A percentile compares a stretch with the other conserved stretches of the same genome.
Conservation (phyloP, 2,113 vertebrate species). For the Hemicordylus capensis region DNA sequence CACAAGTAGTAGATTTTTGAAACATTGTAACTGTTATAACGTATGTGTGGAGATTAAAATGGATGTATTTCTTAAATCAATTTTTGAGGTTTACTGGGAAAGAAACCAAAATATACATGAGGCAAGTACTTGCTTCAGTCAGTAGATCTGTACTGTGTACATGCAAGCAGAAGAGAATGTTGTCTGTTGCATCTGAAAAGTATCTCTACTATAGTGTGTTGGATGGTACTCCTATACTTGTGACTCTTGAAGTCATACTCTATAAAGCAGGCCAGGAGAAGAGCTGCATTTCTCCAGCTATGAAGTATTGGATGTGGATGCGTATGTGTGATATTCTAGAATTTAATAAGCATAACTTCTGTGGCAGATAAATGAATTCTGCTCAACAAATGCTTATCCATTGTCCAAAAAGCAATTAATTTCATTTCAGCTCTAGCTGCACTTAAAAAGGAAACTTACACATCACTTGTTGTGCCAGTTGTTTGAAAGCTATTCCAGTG, state of each 20-base stretch:
- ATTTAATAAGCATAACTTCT: too few relatives aligned
- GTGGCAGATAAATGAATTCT: background rate
- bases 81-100: background rate
- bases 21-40: constrained; percentile 15
- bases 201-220: background rate
- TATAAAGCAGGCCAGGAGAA: background rate
- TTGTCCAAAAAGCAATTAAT: background rate
- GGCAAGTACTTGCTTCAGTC: background rate
- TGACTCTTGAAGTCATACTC: background rate
- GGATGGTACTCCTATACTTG: too few relatives aligned
- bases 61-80: constrained; percentile 4
- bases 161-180: background rate
- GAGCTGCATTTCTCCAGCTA: background rate
- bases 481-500: background rate
- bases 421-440: background rate
- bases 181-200: background rate
- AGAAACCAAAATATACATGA: background rate
- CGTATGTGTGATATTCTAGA: background rate
- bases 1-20: constrained; percentile 45
- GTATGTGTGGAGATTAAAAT: constrained; percentile 15
- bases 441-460: background rate
- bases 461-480: too few relatives aligned
- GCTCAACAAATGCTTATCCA: background rate
- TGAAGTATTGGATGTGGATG: background rate
- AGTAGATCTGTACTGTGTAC: background rate